Evolutionary conservation across 1,140 invertebrate genomes (phyloP).

Genomic region (Dreissena polymorpha): DNA sequence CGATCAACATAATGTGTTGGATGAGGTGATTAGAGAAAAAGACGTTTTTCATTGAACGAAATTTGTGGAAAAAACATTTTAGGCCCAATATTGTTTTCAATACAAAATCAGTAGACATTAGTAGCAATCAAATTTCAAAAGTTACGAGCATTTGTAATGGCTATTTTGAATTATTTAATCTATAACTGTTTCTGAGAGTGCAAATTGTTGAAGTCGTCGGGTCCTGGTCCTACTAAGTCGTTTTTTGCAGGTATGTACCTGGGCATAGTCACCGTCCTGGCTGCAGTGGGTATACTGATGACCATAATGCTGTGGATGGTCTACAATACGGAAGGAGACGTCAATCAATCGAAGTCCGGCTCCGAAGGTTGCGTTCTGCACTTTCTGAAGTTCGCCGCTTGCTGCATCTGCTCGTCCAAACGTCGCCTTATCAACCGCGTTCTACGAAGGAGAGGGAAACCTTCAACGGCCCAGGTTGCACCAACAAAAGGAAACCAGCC

Average conservation of each 20-base stretch:
- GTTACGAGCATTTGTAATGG: not conserved
- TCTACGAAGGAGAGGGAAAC: too few species aligned
- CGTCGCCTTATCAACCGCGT: too few species aligned
- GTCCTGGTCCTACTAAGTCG: too few species aligned
- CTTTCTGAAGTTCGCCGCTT: not conserved
- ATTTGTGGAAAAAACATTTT: too few species aligned
- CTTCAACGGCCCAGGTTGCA: too few species aligned
- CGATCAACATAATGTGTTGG: too few species aligned
- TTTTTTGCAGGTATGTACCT: slow-evolving; percentile 35
- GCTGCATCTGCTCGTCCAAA: slow-evolving; percentile 2
- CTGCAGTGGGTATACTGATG: slow-evolving; percentile 29
- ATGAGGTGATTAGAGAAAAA: too few species aligned
- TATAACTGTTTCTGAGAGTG: not conserved
- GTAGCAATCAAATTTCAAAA: not conserved
- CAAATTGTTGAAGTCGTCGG: too few species aligned
- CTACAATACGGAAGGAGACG: slow-evolving; percentile 11
- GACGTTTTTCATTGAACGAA: too few species aligned
- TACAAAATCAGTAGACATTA: too few species aligned
- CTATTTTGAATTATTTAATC: not conserved
- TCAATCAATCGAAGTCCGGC: not conserved
- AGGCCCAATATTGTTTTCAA: too few species aligned
- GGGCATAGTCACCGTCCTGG: slow-evolving; percentile 4
- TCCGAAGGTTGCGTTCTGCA: not conserved
- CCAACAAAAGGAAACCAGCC: too few species aligned
- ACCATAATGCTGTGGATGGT: slow-evolving; percentile 4